A percentile compares a stretch with the other conserved stretches of the same genome.
Conservation (phyloP, 2,113 vertebrate genomes). For the Numida meleagris region DNA sequence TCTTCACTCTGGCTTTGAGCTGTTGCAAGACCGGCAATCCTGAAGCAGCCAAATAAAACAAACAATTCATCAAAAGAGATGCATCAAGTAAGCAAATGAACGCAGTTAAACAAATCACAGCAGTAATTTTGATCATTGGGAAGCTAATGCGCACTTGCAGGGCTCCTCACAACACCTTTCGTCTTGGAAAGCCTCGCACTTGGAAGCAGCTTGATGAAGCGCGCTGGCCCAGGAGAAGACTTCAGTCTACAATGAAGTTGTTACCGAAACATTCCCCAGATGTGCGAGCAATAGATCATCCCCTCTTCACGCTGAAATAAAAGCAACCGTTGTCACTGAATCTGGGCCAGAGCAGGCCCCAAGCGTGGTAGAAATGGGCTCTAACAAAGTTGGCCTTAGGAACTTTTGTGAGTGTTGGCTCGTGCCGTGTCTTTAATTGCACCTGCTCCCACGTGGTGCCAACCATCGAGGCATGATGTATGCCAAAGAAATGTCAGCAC, state of each 20-base stretch:
- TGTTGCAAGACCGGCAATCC: background rate
- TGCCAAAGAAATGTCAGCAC: slow-evolving; percentile 20
- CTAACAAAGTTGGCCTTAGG: background rate
- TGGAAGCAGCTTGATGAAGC: background rate
- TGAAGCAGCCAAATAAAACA: slow-evolving; percentile 12
- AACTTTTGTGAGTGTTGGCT: background rate
- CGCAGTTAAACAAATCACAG: background rate
- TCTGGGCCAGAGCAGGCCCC: background rate
- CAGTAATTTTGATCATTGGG: background rate
- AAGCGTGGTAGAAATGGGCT: background rate
- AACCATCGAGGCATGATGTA: rapidly evolving
- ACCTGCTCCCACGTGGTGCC: background rate
- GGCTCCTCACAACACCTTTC: background rate
- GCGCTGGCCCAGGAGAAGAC: background rate
- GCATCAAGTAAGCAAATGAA: background rate
- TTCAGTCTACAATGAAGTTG: background rate
- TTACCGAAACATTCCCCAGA: background rate
- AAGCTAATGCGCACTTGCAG: background rate
- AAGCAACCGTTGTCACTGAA: background rate
- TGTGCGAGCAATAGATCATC: background rate
- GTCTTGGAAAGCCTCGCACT: rapidly evolving
- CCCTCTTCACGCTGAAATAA: background rate
- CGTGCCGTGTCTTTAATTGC: background rate
- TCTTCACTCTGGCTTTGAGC: background rate
- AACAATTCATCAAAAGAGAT: background rate